phyloP scores from a whole-genome alignment of 2,888 invertebrate genomes.

The Lasius platythorax region DNA sequence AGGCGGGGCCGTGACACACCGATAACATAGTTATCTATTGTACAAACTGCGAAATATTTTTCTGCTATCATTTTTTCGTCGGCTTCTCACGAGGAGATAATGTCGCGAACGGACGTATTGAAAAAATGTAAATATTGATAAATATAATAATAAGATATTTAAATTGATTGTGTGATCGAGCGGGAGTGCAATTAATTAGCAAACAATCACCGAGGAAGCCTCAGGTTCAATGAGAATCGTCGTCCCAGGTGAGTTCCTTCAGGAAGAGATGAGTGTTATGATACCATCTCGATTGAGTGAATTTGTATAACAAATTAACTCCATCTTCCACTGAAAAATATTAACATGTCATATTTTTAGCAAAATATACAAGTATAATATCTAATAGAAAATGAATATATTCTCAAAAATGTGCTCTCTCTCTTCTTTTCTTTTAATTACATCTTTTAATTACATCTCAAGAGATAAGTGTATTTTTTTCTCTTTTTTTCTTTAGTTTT shows the following conservation, averaged over 20 bases:
- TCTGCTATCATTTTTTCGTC: slow-evolving; percentile 6
- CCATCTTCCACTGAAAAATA: not conserved
- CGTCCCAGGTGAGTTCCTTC: not conserved
- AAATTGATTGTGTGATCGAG: not conserved
- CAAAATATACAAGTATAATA: too few relatives aligned
- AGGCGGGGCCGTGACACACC: not conserved
- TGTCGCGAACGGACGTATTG: not conserved
- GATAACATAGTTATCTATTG: slow-evolving; percentile 38
- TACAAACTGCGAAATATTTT: not conserved
- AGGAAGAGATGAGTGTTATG: not conserved
- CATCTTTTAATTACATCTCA: too few relatives aligned
- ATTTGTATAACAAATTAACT: not conserved
- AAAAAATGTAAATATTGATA: not conserved
- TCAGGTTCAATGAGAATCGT: not conserved
- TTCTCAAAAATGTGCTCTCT: too few relatives aligned
- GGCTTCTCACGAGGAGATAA: not conserved
- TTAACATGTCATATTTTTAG: not conserved
- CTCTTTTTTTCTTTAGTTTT: too few relatives aligned
- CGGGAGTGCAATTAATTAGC: not conserved
- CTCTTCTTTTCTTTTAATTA: too few relatives aligned
- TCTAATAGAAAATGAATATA: too few relatives aligned
- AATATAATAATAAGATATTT: not conserved
- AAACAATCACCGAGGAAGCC: not conserved
- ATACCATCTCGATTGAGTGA: not conserved
- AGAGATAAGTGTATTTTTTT: too few relatives aligned